Conservation (phyloP, 2,888 invertebrate genomes). For the Spisula subtruncata region DNA sequence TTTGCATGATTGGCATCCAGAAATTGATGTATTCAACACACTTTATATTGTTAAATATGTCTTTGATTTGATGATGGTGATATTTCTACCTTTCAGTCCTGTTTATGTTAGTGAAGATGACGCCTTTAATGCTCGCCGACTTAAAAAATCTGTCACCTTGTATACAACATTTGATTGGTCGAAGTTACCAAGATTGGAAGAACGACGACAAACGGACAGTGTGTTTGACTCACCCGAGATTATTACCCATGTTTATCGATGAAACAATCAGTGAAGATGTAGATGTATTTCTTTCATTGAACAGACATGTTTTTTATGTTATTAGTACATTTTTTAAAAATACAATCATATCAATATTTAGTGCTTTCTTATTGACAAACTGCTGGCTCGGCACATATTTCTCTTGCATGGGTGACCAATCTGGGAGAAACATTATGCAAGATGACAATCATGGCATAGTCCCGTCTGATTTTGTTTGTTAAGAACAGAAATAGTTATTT, state of each 20-base stretch:
- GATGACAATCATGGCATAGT: no score
- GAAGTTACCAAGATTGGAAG: slow-evolving; percentile 82
- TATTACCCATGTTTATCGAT: slow-evolving; percentile 84
- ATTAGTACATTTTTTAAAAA: neutral
- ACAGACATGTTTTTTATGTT: neutral
- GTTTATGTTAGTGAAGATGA: slow-evolving; percentile 82
- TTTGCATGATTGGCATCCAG: no score
- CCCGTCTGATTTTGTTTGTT: no score
- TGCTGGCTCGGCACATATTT: no score
- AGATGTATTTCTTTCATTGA: neutral
- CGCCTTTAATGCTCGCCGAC: slow-evolving; percentile 80
- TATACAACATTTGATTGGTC: slow-evolving; percentile 86
- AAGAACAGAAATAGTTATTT: no score
- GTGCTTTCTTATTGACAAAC: neutral
- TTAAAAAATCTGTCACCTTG: slow-evolving; percentile 84
- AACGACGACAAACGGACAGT: slow-evolving; percentile 78
- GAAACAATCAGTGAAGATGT: slow-evolving; percentile 38
- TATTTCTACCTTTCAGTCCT: slow-evolving; percentile 68
- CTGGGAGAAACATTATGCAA: no score
- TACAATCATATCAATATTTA: neutral
- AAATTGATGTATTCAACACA: no score
- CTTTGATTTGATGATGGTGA: no score
- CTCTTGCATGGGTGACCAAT: no score
- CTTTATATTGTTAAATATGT: no score
- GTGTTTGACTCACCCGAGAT: slow-evolving; percentile 83